Evolutionary conservation across 2,888 invertebrate genomes (phyloP).

Genomic region (Tetramorium bicarinatum): DNA sequence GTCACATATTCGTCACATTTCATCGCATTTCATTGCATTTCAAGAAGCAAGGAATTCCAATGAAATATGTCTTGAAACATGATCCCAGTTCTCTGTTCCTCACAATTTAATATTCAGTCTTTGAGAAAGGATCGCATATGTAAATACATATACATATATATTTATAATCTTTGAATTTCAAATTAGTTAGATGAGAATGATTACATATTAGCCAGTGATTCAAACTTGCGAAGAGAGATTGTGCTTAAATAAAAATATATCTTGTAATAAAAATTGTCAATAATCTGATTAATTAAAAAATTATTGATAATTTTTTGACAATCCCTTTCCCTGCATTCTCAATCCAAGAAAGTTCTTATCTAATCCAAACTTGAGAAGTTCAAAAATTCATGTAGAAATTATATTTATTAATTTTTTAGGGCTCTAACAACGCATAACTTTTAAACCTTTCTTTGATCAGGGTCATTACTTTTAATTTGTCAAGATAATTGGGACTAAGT

Average conservation of each 20-base stretch:
- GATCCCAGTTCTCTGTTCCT: not conserved
- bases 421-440: too few species aligned
- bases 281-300: not conserved
- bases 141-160: not conserved
- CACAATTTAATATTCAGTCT: not conserved
- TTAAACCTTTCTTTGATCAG: too few species aligned
- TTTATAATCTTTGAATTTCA: not conserved
- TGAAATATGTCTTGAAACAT: not conserved
- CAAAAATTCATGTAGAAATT: too few species aligned
- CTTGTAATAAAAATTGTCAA: not conserved
- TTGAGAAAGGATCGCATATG: not conserved
- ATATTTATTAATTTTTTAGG: too few species aligned
- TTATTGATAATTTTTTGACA: too few species aligned
- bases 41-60: not conserved
- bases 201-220: not conserved
- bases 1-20: slow-evolving; percentile 4
- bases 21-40: not conserved
- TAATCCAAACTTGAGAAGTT: not conserved
- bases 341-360: not conserved
- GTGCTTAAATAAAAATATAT: not conserved
- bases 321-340: too few species aligned
- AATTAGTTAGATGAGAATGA: not conserved
- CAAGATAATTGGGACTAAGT: too few species aligned
- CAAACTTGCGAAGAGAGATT: not conserved
- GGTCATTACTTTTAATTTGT: too few species aligned